A percentile compares a stretch with the other conserved stretches of the same genome.
Evolutionary conservation across 2,888 invertebrate genomes (phyloP).

Genomic region (Phania funesta): DNA sequence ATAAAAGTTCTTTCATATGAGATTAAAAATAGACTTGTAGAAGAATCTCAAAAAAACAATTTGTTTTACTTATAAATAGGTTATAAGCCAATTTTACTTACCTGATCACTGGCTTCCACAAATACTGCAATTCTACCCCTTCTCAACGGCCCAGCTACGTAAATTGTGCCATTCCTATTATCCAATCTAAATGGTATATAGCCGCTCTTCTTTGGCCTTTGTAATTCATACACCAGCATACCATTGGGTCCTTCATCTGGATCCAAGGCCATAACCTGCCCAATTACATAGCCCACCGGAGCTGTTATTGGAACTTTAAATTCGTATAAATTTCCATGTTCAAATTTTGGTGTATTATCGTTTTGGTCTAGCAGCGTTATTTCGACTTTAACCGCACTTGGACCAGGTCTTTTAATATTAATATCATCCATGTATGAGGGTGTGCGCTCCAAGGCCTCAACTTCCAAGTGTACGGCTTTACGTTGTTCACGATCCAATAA

Average conservation of each 20-base stretch:
- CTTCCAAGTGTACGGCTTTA: constrained; percentile 86
- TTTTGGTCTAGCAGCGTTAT: constrained; percentile 93
- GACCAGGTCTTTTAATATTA: constrained; percentile 73
- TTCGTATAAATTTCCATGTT: constrained; percentile 91
- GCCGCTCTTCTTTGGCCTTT: constrained; percentile 85
- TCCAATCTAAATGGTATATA: constrained; percentile 87
- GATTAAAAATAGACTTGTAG: too few relatives aligned
- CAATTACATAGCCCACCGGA: constrained; percentile 86
- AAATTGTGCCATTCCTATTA: constrained; percentile 85
- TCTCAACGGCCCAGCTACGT: constrained; percentile 84
- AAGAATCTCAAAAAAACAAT: not conserved
- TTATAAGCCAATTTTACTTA: constrained; percentile 36
- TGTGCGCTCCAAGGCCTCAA: constrained; percentile 89
- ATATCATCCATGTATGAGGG: constrained; percentile 81
- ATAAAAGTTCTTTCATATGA: too few relatives aligned
- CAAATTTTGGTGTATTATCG: constrained; percentile 93
- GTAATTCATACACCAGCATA: constrained; percentile 87
- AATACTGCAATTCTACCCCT: constrained; percentile 90
- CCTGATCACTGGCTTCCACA: constrained; percentile 89
- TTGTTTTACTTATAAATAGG: not conserved
- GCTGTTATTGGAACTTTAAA: constrained; percentile 87
- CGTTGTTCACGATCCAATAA: constrained; percentile 90
- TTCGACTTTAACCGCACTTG: constrained; percentile 87
- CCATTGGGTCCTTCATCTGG: constrained; percentile 87
- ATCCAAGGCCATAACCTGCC: constrained; percentile 90